These are phyloP conservation scores for Sebastes iracundus DNA, from an alignment of 2,797 vertebrate species.

Conservation along the genomic window DNA sequence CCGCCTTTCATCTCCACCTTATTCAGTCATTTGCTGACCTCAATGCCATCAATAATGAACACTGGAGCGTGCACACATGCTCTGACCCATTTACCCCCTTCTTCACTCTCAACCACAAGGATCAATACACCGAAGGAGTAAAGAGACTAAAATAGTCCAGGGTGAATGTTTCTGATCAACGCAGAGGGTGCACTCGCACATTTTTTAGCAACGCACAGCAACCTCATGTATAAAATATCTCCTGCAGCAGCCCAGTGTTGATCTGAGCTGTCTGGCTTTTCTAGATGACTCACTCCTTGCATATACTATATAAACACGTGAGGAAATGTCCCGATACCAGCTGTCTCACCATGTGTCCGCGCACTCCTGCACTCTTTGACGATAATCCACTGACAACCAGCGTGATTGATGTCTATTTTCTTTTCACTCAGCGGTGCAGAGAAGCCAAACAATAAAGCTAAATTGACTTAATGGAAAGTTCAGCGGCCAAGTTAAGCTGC, in stretches of 20 bases:
- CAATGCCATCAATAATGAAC: constrained; percentile 47
- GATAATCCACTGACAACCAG: constrained; percentile 19
- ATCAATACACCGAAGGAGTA: constrained; percentile 37
- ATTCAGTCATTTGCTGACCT: constrained; percentile 37
- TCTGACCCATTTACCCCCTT: background rate
- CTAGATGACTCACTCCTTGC: constrained; percentile 36
- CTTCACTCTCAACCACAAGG: constrained; percentile 1
- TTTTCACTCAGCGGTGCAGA: constrained; percentile 20
- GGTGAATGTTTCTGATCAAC: constrained; percentile 39
- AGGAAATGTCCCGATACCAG: constrained; percentile 15
- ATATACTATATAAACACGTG: background rate
- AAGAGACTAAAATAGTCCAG: constrained; percentile 14
- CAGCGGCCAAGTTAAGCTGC: constrained; percentile 32
- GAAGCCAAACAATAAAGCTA: constrained; percentile 30
- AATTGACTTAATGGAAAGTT: constrained; percentile 49
- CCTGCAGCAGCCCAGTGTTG: constrained; percentile 11
- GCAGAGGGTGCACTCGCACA: constrained; percentile 13
- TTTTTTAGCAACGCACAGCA: constrained; percentile 3
- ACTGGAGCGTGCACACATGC: constrained; percentile 6
- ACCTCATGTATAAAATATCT: constrained; percentile 40
- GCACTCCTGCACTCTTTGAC: constrained; percentile 4
- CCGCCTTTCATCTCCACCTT: constrained; percentile 5
- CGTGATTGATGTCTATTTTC: constrained; percentile 44
- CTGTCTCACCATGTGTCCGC: constrained; percentile 13
- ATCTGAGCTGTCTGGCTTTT: constrained; percentile 7